Evolutionary conservation across 92 coral and sea anemone species (phyloP).

Genomic region (Parazoanthus atlanticus): DNA sequence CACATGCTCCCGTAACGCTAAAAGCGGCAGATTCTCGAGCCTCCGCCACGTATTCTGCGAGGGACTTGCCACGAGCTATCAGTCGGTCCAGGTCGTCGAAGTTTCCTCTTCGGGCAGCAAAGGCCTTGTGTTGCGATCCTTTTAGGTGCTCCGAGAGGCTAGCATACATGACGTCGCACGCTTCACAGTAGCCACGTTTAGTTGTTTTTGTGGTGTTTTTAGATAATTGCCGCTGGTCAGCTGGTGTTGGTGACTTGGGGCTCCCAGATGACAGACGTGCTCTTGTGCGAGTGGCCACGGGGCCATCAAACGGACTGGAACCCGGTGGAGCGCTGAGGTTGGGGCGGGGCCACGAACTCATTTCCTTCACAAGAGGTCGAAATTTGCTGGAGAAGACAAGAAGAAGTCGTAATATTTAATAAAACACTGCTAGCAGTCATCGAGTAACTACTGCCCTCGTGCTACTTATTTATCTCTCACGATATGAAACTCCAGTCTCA

Average conservation of each 20-base stretch:
- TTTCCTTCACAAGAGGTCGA: slow-evolving; percentile 81
- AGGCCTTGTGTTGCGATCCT: slow-evolving; percentile 58
- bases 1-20: background rate
- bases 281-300: slow-evolving; percentile 65
- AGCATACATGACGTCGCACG: slow-evolving; percentile 66
- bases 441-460: too few relatives aligned
- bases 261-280: slow-evolving; percentile 63
- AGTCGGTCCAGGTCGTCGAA: slow-evolving; percentile 71
- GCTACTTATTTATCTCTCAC: too few relatives aligned
- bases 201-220: slow-evolving; percentile 18
- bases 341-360: slow-evolving; percentile 79
- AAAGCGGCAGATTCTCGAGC: background rate
- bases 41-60: slow-evolving; percentile 63
- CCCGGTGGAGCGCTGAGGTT: slow-evolving; percentile 72
- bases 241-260: slow-evolving; percentile 42
- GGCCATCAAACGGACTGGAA: slow-evolving; percentile 77
- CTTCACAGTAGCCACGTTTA: slow-evolving; percentile 85
- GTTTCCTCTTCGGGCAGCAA: slow-evolving; percentile 58
- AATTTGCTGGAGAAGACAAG: slow-evolving; percentile 54
- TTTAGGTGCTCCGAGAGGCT: slow-evolving; percentile 56
- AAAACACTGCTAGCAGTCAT: too few relatives aligned
- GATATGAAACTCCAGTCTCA: too few relatives aligned
- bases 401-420: too few relatives aligned
- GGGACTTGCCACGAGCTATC: slow-evolving; percentile 62
- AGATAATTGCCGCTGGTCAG: slow-evolving; percentile 11